phyloP scores from a whole-genome alignment of 2,113 vertebrate genomes.

The Xiphias gladius region DNA sequence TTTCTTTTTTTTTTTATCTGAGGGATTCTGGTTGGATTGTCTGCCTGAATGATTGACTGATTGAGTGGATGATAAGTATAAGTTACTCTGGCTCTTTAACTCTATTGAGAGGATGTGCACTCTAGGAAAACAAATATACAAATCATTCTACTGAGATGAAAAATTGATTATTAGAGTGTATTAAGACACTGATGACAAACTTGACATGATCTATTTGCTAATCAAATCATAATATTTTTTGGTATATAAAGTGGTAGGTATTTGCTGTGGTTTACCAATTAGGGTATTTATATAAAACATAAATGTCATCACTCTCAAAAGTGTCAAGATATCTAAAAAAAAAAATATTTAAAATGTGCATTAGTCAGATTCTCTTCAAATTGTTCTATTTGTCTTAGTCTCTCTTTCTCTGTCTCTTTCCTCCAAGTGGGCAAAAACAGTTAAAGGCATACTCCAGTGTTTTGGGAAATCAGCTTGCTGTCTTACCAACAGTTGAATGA shows the following conservation, averaged over 20 bases:
- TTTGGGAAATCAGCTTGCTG: background rate
- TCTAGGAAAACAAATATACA: background rate
- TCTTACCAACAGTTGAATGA: background rate
- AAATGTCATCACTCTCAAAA: background rate
- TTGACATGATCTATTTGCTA: background rate
- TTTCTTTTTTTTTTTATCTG: background rate
- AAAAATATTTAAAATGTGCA: too few relatives aligned
- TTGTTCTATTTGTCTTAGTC: too few relatives aligned
- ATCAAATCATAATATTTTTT: background rate
- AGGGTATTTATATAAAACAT: background rate
- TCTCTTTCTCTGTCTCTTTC: too few relatives aligned
- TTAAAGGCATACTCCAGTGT: too few relatives aligned
- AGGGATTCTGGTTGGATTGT: background rate
- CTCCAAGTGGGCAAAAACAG: too few relatives aligned
- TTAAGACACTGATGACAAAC: slow-evolving; percentile 8
- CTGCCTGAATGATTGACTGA: background rate
- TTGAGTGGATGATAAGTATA: background rate
- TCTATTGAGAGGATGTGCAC: background rate
- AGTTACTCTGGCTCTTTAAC: background rate
- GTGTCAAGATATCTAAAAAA: too few relatives aligned
- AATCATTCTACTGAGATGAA: background rate
- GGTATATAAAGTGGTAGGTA: background rate
- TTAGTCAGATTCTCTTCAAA: too few relatives aligned
- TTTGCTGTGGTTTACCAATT: background rate
- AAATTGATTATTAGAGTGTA: background rate